Evolutionary conservation across 2,888 invertebrate species (phyloP).

Genomic region (Torymus tubicola): DNA sequence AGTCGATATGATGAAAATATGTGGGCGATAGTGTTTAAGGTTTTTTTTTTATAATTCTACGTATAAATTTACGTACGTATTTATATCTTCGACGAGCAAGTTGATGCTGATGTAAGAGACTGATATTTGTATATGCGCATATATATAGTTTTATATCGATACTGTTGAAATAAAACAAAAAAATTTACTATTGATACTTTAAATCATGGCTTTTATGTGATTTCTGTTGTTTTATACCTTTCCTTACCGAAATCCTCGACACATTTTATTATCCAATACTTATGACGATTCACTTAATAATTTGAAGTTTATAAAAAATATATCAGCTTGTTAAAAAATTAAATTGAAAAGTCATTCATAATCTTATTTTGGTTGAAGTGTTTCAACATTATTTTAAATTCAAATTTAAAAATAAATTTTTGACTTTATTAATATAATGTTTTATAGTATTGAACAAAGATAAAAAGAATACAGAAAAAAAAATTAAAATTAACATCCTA

Average conservation of each 20-base stretch:
- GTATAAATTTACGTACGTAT: slow-evolving; percentile 15
- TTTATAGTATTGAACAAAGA: too few relatives aligned
- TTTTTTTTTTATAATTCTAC: neutral
- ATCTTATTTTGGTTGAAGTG: too few relatives aligned
- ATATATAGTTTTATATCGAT: slow-evolving; percentile 40
- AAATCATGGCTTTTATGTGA: neutral
- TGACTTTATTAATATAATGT: too few relatives aligned
- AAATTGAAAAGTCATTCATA: too few relatives aligned
- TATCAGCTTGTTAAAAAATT: too few relatives aligned
- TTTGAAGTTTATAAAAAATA: too few relatives aligned
- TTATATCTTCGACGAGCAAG: slow-evolving; percentile 39
- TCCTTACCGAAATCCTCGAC: neutral
- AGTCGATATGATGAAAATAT: too few relatives aligned
- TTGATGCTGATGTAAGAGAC: slow-evolving; percentile 51
- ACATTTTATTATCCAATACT: neutral
- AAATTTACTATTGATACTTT: slow-evolving; percentile 9
- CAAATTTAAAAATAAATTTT: too few relatives aligned
- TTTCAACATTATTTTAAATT: too few relatives aligned
- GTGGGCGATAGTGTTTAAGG: slow-evolving; percentile 7
- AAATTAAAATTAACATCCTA: too few relatives aligned
- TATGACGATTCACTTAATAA: too few relatives aligned
- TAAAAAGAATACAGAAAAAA: too few relatives aligned
- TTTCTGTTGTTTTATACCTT: neutral
- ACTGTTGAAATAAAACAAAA: slow-evolving; percentile 42
- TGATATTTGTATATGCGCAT: slow-evolving; percentile 32